Base-by-base conservation (phyloP, 2,113 vertebrate species). In the Montifringilla adamsi region DNA sequence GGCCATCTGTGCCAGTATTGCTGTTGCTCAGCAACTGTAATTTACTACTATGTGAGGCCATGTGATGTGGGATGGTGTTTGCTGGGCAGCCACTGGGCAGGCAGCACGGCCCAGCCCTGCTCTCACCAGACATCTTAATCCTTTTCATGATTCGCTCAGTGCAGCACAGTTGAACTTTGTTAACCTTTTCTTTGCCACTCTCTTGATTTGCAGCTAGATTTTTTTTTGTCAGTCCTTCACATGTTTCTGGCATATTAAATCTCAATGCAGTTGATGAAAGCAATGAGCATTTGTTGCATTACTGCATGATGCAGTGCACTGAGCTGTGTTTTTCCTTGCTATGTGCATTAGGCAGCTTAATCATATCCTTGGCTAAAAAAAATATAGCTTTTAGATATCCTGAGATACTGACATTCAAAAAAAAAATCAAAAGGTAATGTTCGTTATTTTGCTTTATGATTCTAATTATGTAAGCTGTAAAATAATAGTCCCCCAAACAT, bases 1-100 rank as follows among this genome's bases (percentile, higher is more conserved):
- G 95, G 85, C 94, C 97, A 97, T 97, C 94, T 95, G 96, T 0
- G 12, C 96, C 92, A 58, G 87, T 74, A 87, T 94, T 91, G 84
- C 93, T 95, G 96, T 98, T 97, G 96, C 97, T 93, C 92, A 93
- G 97, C 96, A 97, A 97, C 97, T 95, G 94, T 96, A 96, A 96
- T 95, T 98, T 96, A 97, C 97, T 97, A 96, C 94, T 96, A 56
- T 5, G 90, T 68, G 66, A 47, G 93, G 66, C 93, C 97, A 96
- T 55, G 90, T 95, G 96, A 96, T 86, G 79, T 41, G 80, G 80
- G 83, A 24, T 88, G 95, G 84, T 69, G 96, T 95, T 94, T 93
- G 73, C 95, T 88, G 83, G 91, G 88, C 78, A 81, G 79, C 70
- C 78, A 30, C 76, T 49, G 81, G 80, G 49, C 86, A 27, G 89